These are phyloP conservation scores for Brachirus orientalis DNA, from an alignment of 2,113 vertebrate genomes.

Conservation along the genomic window DNA sequence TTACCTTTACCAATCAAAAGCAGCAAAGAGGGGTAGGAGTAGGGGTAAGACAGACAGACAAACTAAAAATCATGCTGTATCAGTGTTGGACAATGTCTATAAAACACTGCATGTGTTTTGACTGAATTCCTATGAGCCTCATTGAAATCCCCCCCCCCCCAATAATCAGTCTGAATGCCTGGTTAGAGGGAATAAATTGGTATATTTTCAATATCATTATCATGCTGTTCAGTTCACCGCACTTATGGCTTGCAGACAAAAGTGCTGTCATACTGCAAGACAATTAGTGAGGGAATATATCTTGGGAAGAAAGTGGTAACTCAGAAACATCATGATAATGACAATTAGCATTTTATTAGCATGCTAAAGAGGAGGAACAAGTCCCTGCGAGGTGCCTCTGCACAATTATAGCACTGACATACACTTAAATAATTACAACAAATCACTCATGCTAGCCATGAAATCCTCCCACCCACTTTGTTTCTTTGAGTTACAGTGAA, in stretches of 20 bases:
- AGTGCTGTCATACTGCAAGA: conserved; percentile 55
- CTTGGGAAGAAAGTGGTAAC: conserved; percentile 37
- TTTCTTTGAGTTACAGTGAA: background rate
- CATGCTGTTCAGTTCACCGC: conserved; percentile 44
- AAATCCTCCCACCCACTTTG: background rate
- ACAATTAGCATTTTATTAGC: conserved; percentile 29
- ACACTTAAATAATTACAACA: conserved; percentile 25
- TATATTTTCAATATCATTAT: conserved; percentile 62
- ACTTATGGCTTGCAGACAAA: conserved; percentile 46
- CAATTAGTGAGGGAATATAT: conserved; percentile 57
- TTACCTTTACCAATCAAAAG: background rate
- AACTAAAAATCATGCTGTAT: too few relatives aligned
- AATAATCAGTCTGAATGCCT: conserved; percentile 7
- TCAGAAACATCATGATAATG: conserved; percentile 30
- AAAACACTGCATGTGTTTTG: background rate
- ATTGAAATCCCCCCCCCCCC: conserved; percentile 3
- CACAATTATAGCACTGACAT: conserved; percentile 15
- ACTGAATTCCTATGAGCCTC: background rate
- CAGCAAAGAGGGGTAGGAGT: too few relatives aligned
- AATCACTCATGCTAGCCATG: background rate
- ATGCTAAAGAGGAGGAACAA: conserved; percentile 19
- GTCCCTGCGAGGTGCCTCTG: too few relatives aligned
- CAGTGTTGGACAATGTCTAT: too few relatives aligned
- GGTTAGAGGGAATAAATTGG: conserved; percentile 34
- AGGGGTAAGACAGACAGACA: too few relatives aligned